Evolutionary conservation across 30 jellyfish, hydroid and myxozoan species (phyloP), one percentile per base, ranked within the genome.

Genomic region (Aurelia sp.): DNA sequence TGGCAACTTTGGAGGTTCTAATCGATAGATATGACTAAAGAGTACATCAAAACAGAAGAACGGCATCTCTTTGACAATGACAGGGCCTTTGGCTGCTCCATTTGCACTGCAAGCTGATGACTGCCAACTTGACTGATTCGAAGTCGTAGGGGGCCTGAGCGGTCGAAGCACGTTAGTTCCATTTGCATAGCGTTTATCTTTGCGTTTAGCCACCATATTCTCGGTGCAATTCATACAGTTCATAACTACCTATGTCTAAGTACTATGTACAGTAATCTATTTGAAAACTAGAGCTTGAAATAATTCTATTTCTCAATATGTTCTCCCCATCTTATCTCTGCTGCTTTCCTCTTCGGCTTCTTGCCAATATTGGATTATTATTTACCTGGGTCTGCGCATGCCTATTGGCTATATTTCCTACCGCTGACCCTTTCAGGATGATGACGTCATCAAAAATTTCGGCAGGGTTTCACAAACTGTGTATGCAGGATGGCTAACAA

Each of bases 41-140:
- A 93, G 87, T 55, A 88, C 96, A 67, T 93, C 98, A 84, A 93
- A 93, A 69, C 98, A 93, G 74, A 80, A 93, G 79, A 76, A 85
- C 44, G 90, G 96, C 98, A 93, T 93, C 40, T 93, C 98, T 75
- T 65, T 73, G 12, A 83, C 57, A 17, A 93, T 91, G 66, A 93
- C 82, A 31, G 84, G 78, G 53, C 66, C 85, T 62, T 66, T 74
- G 11, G 73, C 0, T 23, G 76, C 89, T 13, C 89, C 79, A 30
- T 33, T 44, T 3, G 57, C 55, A 23, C 79, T 60, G 60, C 71
- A 22, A 13, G 89, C 44, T 17, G 85, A 78, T 15, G 79, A 75
- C 23, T 74, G 89, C 82, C 88, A 64, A 73, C 78, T 19, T 10
- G 95, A 33, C 40, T 86, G 93, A 50, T 61, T 84, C 53, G 78